These are phyloP conservation scores for Hippocampus comes DNA, from an alignment of 2,113 vertebrate genomes.

Conservation along the genomic window DNA sequence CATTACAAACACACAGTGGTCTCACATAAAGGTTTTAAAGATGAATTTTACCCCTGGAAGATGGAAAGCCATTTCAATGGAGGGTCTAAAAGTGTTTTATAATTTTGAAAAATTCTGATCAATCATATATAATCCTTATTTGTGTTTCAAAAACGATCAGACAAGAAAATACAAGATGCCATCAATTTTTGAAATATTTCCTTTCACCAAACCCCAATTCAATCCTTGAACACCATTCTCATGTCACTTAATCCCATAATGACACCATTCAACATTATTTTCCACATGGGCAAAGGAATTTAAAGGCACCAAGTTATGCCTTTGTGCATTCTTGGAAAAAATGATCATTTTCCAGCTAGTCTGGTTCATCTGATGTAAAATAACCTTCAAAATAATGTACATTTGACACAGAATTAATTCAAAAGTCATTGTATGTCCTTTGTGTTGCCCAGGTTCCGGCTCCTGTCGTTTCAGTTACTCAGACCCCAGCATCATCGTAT, in stretches of 20 bases:
- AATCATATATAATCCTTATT: not conserved
- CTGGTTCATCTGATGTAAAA: no score
- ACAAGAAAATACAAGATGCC: not conserved
- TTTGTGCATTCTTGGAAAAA: not conserved
- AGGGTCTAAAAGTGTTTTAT: not conserved
- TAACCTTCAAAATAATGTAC: not conserved
- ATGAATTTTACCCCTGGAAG: not conserved
- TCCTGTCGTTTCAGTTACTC: constrained; percentile 93
- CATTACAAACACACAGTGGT: constrained; percentile 20
- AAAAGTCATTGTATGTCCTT: constrained; percentile 16
- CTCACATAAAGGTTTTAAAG: not conserved
- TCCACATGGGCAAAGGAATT: not conserved
- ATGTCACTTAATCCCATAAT: constrained; percentile 32
- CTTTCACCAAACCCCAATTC: constrained; percentile 12
- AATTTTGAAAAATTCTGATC: not conserved
- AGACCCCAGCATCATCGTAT: constrained; percentile 88
- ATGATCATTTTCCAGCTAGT: not conserved
- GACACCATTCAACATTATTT: constrained; percentile 26
- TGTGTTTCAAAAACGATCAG: not conserved
- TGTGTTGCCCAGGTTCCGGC: constrained; percentile 81
- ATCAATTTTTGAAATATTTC: constrained; percentile 1
- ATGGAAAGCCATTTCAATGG: not conserved
- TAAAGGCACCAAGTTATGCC: not conserved
- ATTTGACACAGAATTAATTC: not conserved
- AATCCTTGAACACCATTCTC: constrained; percentile 1